Evolutionary conservation across 2,113 vertebrate genomes (phyloP).

Genomic region (Kobus ellipsiprymnus): DNA sequence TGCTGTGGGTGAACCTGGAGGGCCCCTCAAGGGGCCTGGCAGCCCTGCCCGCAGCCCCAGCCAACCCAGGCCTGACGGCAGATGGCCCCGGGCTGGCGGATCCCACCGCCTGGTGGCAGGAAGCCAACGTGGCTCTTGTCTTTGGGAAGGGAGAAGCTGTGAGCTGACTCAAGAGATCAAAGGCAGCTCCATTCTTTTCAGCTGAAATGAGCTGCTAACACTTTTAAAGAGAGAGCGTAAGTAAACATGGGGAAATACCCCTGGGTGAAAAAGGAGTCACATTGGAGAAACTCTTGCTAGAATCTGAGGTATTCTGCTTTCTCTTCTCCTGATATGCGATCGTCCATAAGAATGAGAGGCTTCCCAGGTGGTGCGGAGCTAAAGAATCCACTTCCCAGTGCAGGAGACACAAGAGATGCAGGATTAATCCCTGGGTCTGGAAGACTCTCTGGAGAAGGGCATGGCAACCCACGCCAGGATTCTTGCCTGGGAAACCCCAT

Average conservation of each 20-base stretch:
- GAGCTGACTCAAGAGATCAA: background rate
- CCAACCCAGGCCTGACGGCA: background rate
- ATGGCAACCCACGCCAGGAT: background rate
- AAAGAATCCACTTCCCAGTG: background rate
- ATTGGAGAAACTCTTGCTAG: background rate
- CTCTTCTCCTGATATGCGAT: background rate
- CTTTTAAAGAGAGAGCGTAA: background rate
- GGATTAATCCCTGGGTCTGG: background rate
- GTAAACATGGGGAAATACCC: background rate
- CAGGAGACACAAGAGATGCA: rapidly evolving
- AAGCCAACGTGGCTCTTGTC: background rate
- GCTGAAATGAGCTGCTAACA: background rate
- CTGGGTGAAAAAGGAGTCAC: background rate
- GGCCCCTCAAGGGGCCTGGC: background rate
- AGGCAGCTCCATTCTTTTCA: background rate
- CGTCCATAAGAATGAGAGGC: background rate
- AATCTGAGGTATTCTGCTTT: background rate
- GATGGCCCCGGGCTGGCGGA: background rate
- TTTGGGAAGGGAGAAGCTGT: background rate
- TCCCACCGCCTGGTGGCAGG: background rate
- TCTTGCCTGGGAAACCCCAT: background rate
- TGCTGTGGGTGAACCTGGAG: background rate
- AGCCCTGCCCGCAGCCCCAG: background rate
- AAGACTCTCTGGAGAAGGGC: background rate
- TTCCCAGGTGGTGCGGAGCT: background rate